A percentile compares a stretch with the other conserved stretches of the same genome.
phyloP scores from a whole-genome alignment of 2,797 vertebrate genomes.

The Poeciliopsis gracilis region DNA sequence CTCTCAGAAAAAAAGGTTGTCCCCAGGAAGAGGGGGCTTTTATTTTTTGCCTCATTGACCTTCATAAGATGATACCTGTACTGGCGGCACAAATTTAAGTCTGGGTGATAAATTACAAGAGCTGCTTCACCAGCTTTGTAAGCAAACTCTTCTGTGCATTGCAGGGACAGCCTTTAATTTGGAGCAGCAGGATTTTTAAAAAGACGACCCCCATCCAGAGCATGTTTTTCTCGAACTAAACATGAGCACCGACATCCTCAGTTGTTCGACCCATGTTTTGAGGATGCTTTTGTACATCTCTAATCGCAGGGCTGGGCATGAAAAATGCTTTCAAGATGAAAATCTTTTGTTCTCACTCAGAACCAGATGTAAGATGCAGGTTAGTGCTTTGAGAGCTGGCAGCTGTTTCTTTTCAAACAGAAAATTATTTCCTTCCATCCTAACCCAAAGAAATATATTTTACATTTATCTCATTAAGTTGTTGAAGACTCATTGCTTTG shows the following conservation, averaged over 20 bases:
- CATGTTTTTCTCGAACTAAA: conserved; percentile 20
- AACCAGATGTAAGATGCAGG: conserved; percentile 45
- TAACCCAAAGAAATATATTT: conserved; percentile 51
- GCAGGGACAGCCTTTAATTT: conserved; percentile 54
- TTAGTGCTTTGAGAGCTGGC: conserved; percentile 45
- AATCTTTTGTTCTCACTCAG: conserved; percentile 62
- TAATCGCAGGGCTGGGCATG: conserved; percentile 32
- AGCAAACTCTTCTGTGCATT: conserved; percentile 60
- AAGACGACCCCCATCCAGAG: conserved; percentile 26
- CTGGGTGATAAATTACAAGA: conserved; percentile 72
- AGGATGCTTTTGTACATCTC: conserved; percentile 35
- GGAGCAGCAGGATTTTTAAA: conserved; percentile 40
- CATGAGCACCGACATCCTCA: conserved; percentile 43
- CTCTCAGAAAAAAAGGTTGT: conserved; percentile 37
- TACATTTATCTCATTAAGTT: conserved; percentile 17
- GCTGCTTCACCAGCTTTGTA: conserved; percentile 47
- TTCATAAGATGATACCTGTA: conserved; percentile 58
- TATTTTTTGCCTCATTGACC: conserved; percentile 63
- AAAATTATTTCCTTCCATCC: conserved; percentile 56
- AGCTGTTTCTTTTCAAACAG: conserved; percentile 41
- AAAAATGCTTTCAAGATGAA: conserved; percentile 22
- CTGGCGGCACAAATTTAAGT: conserved; percentile 53
- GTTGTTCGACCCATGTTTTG: conserved; percentile 45
- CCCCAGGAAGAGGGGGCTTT: conserved; percentile 42
- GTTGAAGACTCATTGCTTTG: conserved; percentile 25